A percentile compares a stretch with the other conserved stretches of the same genome.
phyloP scores from a whole-genome alignment of 2,888 invertebrate genomes.

The Heliconius sara region DNA sequence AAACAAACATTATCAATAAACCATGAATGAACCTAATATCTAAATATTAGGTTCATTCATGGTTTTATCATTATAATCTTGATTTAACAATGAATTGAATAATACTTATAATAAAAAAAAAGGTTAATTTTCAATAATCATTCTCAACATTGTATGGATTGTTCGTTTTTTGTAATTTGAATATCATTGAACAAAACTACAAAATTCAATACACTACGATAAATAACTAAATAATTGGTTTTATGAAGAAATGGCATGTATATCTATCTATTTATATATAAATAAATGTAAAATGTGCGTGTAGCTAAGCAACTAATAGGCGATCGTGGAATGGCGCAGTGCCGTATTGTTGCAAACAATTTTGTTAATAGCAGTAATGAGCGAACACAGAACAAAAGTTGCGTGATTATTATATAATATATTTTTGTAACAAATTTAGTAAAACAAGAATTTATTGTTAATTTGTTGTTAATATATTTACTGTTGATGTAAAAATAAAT shows the following conservation, averaged over 20 bases:
- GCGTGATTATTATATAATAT: conserved; percentile 23
- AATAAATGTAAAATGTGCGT: conserved; percentile 39
- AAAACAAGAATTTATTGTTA: not conserved
- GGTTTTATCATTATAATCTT: too few species aligned
- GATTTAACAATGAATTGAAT: too few species aligned
- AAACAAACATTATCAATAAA: too few species aligned
- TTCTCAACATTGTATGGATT: too few species aligned
- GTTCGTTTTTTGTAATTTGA: not conserved
- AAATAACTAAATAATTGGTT: not conserved
- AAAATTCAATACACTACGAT: not conserved
- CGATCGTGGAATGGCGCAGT: conserved; percentile 46
- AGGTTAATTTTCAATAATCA: too few species aligned
- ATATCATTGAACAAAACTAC: not conserved
- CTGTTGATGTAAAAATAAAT: not conserved
- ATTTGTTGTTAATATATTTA: not conserved
- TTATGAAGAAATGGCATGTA: not conserved
- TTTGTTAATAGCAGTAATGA: conserved; percentile 44
- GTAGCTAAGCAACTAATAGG: conserved; percentile 39
- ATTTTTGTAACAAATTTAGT: conserved; percentile 2
- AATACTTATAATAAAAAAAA: too few species aligned
- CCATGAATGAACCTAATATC: too few species aligned
- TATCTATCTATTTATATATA: not conserved
- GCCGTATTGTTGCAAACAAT: conserved; percentile 46
- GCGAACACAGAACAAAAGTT: conserved; percentile 13
- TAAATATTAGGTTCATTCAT: too few species aligned